Base-by-base conservation (phyloP, 2,797 vertebrate genomes). In the Enteromius treurensis region DNA sequence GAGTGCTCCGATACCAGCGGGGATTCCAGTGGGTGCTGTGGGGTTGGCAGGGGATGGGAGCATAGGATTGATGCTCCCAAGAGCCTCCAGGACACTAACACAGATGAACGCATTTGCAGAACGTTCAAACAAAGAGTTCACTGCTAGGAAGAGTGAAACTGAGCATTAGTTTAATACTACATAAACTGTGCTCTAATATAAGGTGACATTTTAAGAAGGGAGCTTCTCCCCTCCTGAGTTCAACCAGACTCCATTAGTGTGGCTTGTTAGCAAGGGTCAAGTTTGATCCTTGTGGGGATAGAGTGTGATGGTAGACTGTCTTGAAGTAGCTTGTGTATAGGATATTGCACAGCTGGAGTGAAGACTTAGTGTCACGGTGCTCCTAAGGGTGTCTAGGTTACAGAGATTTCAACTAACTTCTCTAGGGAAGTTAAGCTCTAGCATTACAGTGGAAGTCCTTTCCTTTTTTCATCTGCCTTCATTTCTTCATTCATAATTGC, bases 1-100 rank as follows among this genome's bases (percentile, higher is more conserved):
- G 87, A 88, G 85, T 86, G 89, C 91, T 88, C 80, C 85, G 86
- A 84, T 86, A 81, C 81, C 80, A 77, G 81, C 53, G 74, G 67
- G 29, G 5, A 87, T 42, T 76, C 51, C 78, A 85, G 15, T 77
- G 79, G 88, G 82, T 88, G 73, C 73, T 21, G 3, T 23, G 55
- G 67, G 77, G 69, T 7, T 37, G 68, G 42, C 17, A 42, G 6
- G 23, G 40, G 55, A 47, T 7, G 4, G 10, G 45, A 49, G 51
- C 45, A 69, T 29, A n/a, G 79, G 40, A 77, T 42, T 73, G 60
- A 85, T 58, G 65, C 34, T 69, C 82, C 55, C 11, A 65, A 58
- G 42, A 79, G 23, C 67, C 51, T 71, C 37, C 32, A 32, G 26
- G 37, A 77, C 37, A 65, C 23, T 23, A 51, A 58, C 26, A 23